These are phyloP conservation scores for Urocolius indicus DNA, from an alignment of 2,113 vertebrate species.

Conservation along the genomic window DNA sequence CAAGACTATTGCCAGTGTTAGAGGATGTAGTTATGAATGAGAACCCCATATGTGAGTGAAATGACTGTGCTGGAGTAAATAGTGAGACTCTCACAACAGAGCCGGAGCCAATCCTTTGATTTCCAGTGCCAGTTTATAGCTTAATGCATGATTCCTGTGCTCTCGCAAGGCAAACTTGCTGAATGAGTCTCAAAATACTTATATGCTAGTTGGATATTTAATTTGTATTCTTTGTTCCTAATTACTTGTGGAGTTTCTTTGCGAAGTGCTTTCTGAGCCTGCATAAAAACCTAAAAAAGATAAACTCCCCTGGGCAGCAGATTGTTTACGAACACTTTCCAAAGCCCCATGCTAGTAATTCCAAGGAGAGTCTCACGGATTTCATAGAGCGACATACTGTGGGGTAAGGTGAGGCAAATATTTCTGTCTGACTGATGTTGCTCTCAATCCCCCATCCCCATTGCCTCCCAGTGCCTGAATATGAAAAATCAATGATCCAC, in stretches of 20 bases:
- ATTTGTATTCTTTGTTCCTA: background rate
- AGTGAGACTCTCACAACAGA: background rate
- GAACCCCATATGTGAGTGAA: slow-evolving; percentile 9
- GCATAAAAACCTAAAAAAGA: background rate
- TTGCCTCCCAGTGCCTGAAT: background rate
- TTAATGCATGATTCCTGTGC: background rate
- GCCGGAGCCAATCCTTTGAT: background rate
- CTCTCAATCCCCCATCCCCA: background rate
- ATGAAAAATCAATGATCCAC: background rate
- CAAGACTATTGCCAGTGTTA: background rate
- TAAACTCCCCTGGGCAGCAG: background rate
- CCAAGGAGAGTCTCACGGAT: background rate
- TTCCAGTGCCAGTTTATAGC: background rate
- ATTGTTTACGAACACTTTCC: background rate
- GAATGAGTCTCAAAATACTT: background rate
- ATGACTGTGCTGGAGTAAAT: slow-evolving; percentile 28
- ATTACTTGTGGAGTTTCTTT: background rate
- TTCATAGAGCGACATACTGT: background rate
- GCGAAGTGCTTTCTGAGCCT: background rate
- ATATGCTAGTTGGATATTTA: background rate
- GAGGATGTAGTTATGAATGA: slow-evolving; percentile 2
- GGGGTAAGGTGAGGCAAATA: background rate
- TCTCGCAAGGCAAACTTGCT: background rate
- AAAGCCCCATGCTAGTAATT: background rate
- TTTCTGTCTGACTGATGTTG: background rate